phyloP scores from a whole-genome alignment of 2,797 vertebrate species.

The Tolypeutes matacus region DNA sequence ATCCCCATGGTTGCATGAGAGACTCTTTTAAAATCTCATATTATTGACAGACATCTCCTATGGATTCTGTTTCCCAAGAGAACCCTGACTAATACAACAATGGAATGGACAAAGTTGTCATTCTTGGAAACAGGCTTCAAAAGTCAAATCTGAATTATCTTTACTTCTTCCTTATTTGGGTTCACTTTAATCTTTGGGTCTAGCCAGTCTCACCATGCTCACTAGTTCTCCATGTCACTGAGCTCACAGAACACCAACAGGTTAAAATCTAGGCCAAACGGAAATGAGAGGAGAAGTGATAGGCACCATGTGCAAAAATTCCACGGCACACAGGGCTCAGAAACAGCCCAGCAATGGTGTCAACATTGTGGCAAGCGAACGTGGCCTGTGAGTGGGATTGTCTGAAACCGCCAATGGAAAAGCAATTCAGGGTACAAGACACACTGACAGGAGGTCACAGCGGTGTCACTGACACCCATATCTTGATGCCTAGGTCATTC shows the following conservation, averaged over 20 bases:
- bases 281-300: not conserved
- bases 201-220: not conserved
- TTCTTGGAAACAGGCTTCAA: not conserved
- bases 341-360: fast-evolving
- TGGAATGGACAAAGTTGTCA: not conserved
- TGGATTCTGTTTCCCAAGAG: no score
- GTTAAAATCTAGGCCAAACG: not conserved
- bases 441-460: not conserved
- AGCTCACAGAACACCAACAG: not conserved
- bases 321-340: not conserved
- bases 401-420: not conserved
- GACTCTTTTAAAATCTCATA: no score
- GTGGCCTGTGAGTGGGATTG: not conserved
- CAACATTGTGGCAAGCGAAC: not conserved
- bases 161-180: not conserved
- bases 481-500: not conserved
- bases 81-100: no score
- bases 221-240: not conserved
- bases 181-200: not conserved
- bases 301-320: not conserved
- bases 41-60: no score
- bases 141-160: not conserved
- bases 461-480: not conserved
- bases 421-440: not conserved
- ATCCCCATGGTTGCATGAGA: no score